Conservation (phyloP, 1,140 invertebrate species). For the Psix sp. region DNA sequence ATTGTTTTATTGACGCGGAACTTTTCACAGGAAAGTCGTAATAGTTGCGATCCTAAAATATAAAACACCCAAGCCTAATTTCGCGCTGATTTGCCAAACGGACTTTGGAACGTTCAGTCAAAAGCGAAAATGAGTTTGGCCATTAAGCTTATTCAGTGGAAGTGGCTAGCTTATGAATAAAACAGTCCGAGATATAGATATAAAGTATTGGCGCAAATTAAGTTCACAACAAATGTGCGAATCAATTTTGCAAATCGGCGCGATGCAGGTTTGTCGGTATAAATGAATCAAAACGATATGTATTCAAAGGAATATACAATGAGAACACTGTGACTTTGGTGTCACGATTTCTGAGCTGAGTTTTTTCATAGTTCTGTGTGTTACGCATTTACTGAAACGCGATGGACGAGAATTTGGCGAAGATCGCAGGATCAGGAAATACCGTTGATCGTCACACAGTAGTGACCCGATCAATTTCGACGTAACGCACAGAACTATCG, state of each 20-base stretch:
- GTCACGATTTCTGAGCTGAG: slow-evolving; percentile 4
- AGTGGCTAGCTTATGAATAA: too few species aligned
- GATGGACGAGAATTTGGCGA: slow-evolving; percentile 49
- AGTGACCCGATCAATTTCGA: slow-evolving; percentile 91
- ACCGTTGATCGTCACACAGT: slow-evolving; percentile 85
- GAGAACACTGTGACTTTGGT: slow-evolving; percentile 27
- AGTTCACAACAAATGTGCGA: too few species aligned
- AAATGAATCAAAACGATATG: slow-evolving; percentile 47
- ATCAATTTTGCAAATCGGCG: too few species aligned
- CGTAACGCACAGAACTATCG: slow-evolving; percentile 93
- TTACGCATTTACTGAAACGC: slow-evolving; percentile 59
- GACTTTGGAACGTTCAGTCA: too few species aligned
- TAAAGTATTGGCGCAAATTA: too few species aligned
- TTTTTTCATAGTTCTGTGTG: slow-evolving; percentile 69
- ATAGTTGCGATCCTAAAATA: slow-evolving; percentile 17
- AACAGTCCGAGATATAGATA: too few species aligned
- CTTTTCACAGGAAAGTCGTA: slow-evolving; percentile 16
- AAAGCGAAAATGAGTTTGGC: too few species aligned
- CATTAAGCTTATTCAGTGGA: too few species aligned
- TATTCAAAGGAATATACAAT: slow-evolving; percentile 50
- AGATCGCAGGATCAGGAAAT: slow-evolving; percentile 37
- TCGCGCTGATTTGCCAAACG: too few species aligned
- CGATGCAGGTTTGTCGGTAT: slow-evolving; percentile 4
- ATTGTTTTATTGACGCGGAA: slow-evolving; percentile 14
- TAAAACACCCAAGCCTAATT: slow-evolving; percentile 3